Evolutionary conservation across 2,113 vertebrate genomes (phyloP), one percentile per base, ranked within the genome.

Genomic region (Dicrurus megarhynchus): DNA sequence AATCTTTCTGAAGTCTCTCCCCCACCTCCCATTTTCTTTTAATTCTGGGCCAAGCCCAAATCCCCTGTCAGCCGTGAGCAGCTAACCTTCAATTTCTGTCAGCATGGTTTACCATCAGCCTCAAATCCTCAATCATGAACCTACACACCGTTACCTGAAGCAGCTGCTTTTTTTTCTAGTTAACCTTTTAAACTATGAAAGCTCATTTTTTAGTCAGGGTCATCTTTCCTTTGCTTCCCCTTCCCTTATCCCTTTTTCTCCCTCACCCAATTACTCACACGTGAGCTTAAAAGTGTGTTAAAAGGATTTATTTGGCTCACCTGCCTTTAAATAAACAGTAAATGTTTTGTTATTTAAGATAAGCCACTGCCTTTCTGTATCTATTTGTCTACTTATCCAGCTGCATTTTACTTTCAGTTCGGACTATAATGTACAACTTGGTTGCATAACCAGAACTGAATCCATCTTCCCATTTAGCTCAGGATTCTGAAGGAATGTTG

Each of bases 131-230:
- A 74, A 30, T 93, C 47, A 67, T 32, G 64, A 88, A 56, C 76
- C 89, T 64, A 79, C 64, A 81, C 79, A 70, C 52, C 5, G 2
- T 55, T 92, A 94, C 82, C 64, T 75, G 63, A 86, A 93, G 71
- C 71, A 63, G 56, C 56, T 86, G 35, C 13, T 59, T 70, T 85
- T 85, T 86, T 65, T 82, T 35, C 82, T 86, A 84, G 75, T 32
- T 84, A 71, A 90, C 79, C 79, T 93, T 88, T 94, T 88, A 94
- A 88, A 89, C 41, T 71, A 90, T 12, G 23, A 52, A 75, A 90
- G 47, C 39, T 86, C 47, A 22, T 88, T 80, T 93, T 84, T 87
- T 9, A 90, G 42, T 77, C 59, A 76, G 49, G 41, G 60, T 78
- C 83, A 44, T 77, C 50, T 64, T 74, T 77, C 47, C 46, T 87